Conservation (phyloP, 2,888 invertebrate genomes). For the Tipula unca region DNA sequence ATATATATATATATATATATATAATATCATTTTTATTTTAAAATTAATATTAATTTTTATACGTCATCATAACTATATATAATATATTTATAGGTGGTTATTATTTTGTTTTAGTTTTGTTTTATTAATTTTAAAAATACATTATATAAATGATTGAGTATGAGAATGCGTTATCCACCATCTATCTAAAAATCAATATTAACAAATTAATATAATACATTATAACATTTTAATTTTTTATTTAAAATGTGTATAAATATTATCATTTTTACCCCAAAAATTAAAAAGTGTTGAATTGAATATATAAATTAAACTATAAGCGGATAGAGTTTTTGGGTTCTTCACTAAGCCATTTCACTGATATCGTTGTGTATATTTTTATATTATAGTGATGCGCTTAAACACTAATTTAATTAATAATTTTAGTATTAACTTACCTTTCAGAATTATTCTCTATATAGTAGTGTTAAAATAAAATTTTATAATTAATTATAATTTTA, state of each 20-base stretch:
- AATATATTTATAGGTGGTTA: background rate
- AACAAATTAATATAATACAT: background rate
- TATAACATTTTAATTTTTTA: background rate
- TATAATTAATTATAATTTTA: background rate
- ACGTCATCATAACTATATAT: no score
- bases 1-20: no score
- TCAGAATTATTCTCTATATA: background rate
- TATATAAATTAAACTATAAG: background rate
- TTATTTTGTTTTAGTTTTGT: background rate
- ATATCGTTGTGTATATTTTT: no score
- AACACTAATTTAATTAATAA: background rate
- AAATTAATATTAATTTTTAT: no score
- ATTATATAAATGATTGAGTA: background rate
- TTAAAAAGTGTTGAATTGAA: background rate
- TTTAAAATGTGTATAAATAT: background rate
- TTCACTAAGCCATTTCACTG: no score
- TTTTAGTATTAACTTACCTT: background rate
- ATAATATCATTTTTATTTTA: conserved; percentile 15
- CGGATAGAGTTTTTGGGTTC: background rate
- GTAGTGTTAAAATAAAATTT: background rate
- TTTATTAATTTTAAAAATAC: background rate
- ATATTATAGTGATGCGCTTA: background rate
- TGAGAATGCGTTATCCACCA: background rate
- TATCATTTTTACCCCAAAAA: background rate
- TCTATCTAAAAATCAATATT: background rate